Evolutionary conservation across 2,888 invertebrate genomes (phyloP).

Genomic region (Branchinecta sandiegonensis): DNA sequence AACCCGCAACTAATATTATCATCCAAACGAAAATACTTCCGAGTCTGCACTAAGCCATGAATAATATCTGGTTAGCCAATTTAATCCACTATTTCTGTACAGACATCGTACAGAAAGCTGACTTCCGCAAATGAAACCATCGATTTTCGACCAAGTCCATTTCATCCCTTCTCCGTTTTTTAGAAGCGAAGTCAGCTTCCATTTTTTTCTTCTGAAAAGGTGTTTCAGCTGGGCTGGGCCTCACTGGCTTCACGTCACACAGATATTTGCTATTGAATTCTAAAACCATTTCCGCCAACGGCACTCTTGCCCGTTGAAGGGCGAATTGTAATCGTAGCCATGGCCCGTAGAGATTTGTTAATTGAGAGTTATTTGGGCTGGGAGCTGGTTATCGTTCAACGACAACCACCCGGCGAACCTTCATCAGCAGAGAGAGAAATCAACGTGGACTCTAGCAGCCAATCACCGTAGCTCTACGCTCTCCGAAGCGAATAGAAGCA

Average conservation of each 20-base stretch:
- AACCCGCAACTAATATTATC: too few relatives aligned
- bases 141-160: too few relatives aligned
- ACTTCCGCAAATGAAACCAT: too few relatives aligned
- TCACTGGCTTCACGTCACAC: slow-evolving; percentile 11
- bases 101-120: too few relatives aligned
- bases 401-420: slow-evolving; percentile 16
- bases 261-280: slow-evolving; percentile 15
- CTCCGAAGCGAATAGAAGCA: too few relatives aligned
- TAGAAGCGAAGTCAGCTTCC: too few relatives aligned
- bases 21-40: too few relatives aligned
- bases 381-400: slow-evolving; percentile 16
- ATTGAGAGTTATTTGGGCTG: slow-evolving; percentile 17
- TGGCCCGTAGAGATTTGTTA: slow-evolving; percentile 17
- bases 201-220: too few relatives aligned
- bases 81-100: too few relatives aligned
- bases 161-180: too few relatives aligned
- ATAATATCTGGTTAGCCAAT: too few relatives aligned
- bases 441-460: background rate
- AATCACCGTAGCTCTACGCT: background rate
- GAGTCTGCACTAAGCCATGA: too few relatives aligned
- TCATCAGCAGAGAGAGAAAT: background rate
- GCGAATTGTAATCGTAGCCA: slow-evolving; percentile 17
- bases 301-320: slow-evolving; percentile 17
- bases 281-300: slow-evolving; percentile 17
- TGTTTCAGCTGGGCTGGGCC: background rate